Conservation (phyloP, 2,797 vertebrate species). For the Taeniopygia guttata region DNA sequence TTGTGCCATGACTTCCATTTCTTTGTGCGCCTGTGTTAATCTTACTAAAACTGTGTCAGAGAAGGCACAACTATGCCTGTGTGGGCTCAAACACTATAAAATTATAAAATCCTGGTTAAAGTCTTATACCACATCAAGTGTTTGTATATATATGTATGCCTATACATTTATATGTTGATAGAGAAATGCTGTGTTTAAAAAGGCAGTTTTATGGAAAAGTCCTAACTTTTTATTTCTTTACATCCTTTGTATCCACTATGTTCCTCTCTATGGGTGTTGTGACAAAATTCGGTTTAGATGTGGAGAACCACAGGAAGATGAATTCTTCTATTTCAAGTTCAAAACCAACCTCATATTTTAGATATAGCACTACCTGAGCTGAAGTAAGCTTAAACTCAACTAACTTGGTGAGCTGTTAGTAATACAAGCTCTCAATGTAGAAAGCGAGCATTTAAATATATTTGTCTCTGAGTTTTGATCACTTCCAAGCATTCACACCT, state of each 20-base stretch:
- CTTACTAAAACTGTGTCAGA: not conserved
- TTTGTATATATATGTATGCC: no score
- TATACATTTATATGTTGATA: not conserved
- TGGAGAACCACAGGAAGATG: not conserved
- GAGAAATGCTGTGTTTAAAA: not conserved
- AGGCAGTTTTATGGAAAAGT: not conserved
- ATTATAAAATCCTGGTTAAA: not conserved
- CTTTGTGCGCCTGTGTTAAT: not conserved
- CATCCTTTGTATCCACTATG: not conserved
- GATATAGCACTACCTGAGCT: not conserved
- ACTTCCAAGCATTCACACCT: not conserved
- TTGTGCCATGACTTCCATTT: not conserved
- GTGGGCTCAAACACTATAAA: not conserved
- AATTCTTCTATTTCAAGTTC: not conserved
- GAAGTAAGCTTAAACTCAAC: not conserved
- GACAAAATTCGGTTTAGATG: not conserved
- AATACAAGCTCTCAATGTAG: not conserved
- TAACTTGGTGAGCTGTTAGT: not conserved
- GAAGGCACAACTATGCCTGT: not conserved
- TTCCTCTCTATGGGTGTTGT: not conserved
- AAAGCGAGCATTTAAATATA: not conserved
- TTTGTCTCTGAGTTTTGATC: not conserved
- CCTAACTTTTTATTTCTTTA: not conserved
- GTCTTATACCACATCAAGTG: not conserved
- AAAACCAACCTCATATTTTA: not conserved